Evolutionary conservation across 2,797 vertebrate genomes (phyloP).

Genomic region (Fundulus diaphanus): DNA sequence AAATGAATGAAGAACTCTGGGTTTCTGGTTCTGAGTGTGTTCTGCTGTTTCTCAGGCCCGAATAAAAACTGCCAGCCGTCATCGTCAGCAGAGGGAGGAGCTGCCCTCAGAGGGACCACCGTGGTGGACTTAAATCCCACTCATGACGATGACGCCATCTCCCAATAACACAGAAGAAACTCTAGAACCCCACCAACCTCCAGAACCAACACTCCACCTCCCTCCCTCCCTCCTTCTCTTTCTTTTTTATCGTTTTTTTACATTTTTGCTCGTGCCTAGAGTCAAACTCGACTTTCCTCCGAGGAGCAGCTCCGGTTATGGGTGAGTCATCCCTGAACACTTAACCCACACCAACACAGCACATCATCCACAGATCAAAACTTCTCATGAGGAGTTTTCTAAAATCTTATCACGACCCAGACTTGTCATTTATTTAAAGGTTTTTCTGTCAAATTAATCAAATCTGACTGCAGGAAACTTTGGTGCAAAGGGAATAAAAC

Average conservation of each 20-base stretch:
- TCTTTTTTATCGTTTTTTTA: slow-evolving; percentile 20
- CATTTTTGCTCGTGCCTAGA: slow-evolving; percentile 63
- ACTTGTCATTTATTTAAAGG: too few relatives aligned
- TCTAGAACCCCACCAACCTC: slow-evolving; percentile 44
- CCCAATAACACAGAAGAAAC: slow-evolving; percentile 80
- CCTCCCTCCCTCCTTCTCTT: slow-evolving; percentile 19
- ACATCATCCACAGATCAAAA: neutral
- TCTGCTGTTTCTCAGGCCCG: slow-evolving; percentile 26
- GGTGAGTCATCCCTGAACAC: slow-evolving; percentile 64
- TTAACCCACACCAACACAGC: neutral
- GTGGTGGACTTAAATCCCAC: slow-evolving; percentile 83
- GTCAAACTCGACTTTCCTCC: slow-evolving; percentile 55
- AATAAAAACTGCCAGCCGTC: slow-evolving; percentile 61
- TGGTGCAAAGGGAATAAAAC: too few relatives aligned
- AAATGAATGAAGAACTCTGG: rapidly evolving
- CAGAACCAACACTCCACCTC: slow-evolving; percentile 42
- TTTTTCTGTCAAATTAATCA: too few relatives aligned
- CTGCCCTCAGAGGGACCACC: slow-evolving; percentile 79
- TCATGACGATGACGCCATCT: slow-evolving; percentile 78
- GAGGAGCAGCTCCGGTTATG: slow-evolving; percentile 65
- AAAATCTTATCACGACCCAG: neutral
- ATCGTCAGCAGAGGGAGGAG: slow-evolving; percentile 59
- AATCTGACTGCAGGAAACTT: too few relatives aligned
- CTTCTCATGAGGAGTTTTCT: neutral
- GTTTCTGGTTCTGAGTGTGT: neutral